These are phyloP conservation scores for Diadophis punctatus DNA, from an alignment of 2,113 vertebrate species.

Conservation along the genomic window DNA sequence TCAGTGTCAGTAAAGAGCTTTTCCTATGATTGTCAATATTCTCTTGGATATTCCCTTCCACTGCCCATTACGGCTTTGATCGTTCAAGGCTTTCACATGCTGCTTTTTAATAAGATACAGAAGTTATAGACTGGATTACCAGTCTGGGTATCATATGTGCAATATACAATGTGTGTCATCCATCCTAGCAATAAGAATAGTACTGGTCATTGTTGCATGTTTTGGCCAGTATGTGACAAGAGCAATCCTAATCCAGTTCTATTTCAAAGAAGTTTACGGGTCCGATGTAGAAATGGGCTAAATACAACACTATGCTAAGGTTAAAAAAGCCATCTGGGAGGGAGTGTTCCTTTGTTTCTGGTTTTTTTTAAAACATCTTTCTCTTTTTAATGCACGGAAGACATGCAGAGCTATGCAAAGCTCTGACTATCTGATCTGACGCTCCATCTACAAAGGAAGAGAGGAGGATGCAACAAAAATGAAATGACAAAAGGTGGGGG, in stretches of 20 bases:
- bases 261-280: neutral
- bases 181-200: neutral
- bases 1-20: neutral
- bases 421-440: neutral
- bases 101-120: neutral
- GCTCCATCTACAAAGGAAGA: neutral
- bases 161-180: neutral
- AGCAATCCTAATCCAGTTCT: neutral
- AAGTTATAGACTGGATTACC: neutral
- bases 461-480: neutral
- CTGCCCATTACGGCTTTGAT: neutral
- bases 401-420: neutral
- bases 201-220: neutral
- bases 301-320: neutral
- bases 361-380: neutral
- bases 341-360: neutral
- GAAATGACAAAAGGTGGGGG: neutral
- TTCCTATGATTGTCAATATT: neutral
- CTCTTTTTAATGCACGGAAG: neutral
- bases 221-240: neutral
- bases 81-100: neutral
- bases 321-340: neutral
- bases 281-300: neutral
- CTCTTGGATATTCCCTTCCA: neutral
- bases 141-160: neutral